Percentiles rank a stretch among this genome's conserved stretches.
Evolutionary conservation across 1,140 invertebrate species (phyloP).

Genomic region (Lasioglossum baleicum): DNA sequence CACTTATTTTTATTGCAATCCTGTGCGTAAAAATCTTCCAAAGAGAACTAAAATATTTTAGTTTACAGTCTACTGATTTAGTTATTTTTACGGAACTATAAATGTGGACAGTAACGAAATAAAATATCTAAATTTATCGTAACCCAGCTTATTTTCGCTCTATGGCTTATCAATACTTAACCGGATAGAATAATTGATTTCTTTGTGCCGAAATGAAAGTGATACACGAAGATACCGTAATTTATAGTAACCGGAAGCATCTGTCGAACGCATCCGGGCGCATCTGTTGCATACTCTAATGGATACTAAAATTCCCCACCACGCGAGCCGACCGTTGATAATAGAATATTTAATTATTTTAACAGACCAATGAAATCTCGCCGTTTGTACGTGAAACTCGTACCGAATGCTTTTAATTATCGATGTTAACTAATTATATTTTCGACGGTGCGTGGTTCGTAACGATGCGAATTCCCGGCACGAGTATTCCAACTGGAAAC

Average conservation of each 20-base stretch:
- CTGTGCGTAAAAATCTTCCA: too few species aligned
- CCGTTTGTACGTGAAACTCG: constrained; percentile 8
- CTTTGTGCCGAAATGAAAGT: neutral
- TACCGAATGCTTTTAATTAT: constrained; percentile 39
- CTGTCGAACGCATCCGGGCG: neutral
- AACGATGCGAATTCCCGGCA: constrained; percentile 26
- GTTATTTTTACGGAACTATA: too few species aligned
- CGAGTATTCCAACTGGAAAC: constrained; percentile 30
- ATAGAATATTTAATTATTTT: constrained; percentile 36
- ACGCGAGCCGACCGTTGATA: neutral
- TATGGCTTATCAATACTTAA: too few species aligned
- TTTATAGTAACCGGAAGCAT: neutral
- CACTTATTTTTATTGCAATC: too few species aligned
- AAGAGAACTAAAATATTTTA: too few species aligned
- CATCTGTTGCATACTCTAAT: constrained; percentile 2
- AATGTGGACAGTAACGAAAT: too few species aligned
- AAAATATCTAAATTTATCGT: too few species aligned
- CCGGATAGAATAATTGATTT: too few species aligned
- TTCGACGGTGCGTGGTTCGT: neutral
- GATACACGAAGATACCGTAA: neutral
- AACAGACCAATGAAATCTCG: constrained; percentile 8
- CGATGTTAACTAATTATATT: constrained; percentile 43
- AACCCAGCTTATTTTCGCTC: too few species aligned
- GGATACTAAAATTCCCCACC: neutral
- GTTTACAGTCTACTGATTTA: too few species aligned